Evolutionary conservation across 2,797 vertebrate species (phyloP).

Genomic region (Coregonus ussuriensis): DNA sequence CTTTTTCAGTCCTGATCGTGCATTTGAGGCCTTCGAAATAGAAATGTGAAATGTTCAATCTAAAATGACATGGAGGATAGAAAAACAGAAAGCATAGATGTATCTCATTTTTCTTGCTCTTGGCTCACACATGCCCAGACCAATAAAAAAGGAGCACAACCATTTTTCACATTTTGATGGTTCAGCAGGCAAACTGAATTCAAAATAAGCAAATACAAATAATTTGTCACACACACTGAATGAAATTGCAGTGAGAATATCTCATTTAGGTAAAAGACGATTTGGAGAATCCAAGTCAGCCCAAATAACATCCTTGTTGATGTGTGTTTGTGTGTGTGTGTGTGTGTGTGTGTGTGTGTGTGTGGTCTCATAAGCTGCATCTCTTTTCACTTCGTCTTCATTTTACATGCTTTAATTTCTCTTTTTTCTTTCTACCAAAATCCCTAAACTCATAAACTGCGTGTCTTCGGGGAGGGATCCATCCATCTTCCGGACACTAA

Average conservation of each 20-base stretch:
- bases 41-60: neutral
- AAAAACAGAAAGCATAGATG: neutral
- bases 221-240: constrained; percentile 37
- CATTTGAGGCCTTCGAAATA: neutral
- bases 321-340: constrained; percentile 13
- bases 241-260: constrained; percentile 35
- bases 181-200: neutral
- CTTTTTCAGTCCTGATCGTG: neutral
- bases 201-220: constrained; percentile 11
- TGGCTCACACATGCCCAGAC: neutral
- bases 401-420: constrained; percentile 68
- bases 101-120: neutral
- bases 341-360: constrained; percentile 39
- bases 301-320: neutral
- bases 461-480: constrained; percentile 71
- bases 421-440: constrained; percentile 55
- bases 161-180: constrained; percentile 3
- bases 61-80: neutral
- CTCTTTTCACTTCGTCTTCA: constrained; percentile 72
- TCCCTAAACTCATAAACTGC: constrained; percentile 71
- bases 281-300: constrained; percentile 5
- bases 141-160: neutral
- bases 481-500: constrained; percentile 76
- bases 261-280: constrained; percentile 44
- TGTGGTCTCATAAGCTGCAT: constrained; percentile 62